Base-by-base conservation (phyloP, 2,113 vertebrate species). In the Phasianus colchicus region DNA sequence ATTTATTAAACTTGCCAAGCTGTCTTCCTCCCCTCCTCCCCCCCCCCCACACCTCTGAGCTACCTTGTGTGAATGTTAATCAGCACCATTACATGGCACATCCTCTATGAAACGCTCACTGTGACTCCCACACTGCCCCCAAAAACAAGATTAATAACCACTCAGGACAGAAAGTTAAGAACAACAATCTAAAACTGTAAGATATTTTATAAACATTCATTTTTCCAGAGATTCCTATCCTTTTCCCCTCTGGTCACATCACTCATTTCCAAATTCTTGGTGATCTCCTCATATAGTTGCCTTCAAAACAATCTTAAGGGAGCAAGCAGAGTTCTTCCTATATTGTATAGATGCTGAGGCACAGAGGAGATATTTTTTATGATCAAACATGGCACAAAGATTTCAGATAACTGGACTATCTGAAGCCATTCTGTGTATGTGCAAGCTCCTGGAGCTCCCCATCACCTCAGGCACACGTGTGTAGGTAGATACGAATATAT, bases 21-120 rank as follows among this genome's bases (percentile, higher is more conserved):
- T 61, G 66, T 12, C 63, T 90, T 92, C 55, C 76, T 70, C 25
- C 25, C 13, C 50, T n/a, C n/a, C n/a, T n/a, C 13, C 7, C 13
- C 50, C 7, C 7, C 13, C 50, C 8, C 21, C 47, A 13, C 82
- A 82, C 55, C 80, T 69, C 71, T 40, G 48, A 72, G 30, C 61
- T 91, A 48, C 66, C 16, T 65, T 38, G 36, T 70, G 34, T 69
- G 75, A 71, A 89, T 76, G 48, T 76, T 95, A 94, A 94, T 83
- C 19, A 43, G 15, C 43, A 54, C 43, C 36, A 88, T 73, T 85
- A 70, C 10, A 27, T 15, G 7, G 43, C 72, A 87, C 43, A 61
- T 47, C 11, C 8, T 70, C 76, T 84, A 32, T 21, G 47, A 90
- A 87, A 76, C 12, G 8, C 60, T 74, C 13, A 19, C 85, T 29